phyloP scores from a whole-genome alignment of 2,113 vertebrate species.

The Xyrauchen texanus region DNA sequence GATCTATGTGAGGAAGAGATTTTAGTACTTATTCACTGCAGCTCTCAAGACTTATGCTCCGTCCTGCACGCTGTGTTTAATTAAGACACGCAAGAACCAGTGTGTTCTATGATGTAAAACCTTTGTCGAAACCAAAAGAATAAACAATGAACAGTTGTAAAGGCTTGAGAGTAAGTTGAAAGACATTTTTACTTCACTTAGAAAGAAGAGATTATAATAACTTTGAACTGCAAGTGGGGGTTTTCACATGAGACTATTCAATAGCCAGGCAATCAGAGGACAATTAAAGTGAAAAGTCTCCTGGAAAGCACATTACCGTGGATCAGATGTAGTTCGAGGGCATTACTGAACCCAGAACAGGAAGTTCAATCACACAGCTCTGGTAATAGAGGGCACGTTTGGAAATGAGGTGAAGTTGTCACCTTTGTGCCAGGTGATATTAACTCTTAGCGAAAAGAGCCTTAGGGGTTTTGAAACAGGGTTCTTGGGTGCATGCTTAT shows the following conservation, averaged over 20 bases:
- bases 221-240: neutral
- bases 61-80: too few relatives aligned
- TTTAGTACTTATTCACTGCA: too few relatives aligned
- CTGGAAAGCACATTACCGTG: neutral
- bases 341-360: slow-evolving; percentile 21
- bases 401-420: neutral
- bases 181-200: too few relatives aligned
- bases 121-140: too few relatives aligned
- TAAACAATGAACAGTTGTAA: too few relatives aligned
- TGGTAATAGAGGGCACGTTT: neutral
- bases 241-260: neutral
- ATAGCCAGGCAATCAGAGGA: neutral
- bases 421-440: neutral
- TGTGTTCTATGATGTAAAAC: too few relatives aligned
- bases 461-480: slow-evolving; percentile 9
- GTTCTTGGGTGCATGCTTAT: slow-evolving; percentile 5
- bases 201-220: neutral
- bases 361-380: slow-evolving; percentile 14
- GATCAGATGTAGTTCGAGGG: neutral
- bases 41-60: too few relatives aligned
- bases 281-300: neutral
- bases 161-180: too few relatives aligned
- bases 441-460: neutral
- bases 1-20: too few relatives aligned
- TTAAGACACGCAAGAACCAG: too few relatives aligned